Conservation (phyloP, 2,888 invertebrate genomes). For the Drosophila emarginata region DNA sequence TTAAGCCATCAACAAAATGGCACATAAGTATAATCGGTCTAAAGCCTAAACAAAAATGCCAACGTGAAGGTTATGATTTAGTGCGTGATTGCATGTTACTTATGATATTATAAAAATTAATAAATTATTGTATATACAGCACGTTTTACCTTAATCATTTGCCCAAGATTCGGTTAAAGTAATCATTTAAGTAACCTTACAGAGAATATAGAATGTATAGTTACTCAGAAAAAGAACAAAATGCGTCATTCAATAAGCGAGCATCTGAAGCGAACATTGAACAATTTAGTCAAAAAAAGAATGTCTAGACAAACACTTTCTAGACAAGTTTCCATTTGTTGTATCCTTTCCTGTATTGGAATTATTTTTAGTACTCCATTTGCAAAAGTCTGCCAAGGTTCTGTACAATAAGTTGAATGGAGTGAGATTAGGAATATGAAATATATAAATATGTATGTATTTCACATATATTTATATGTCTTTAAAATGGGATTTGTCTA, state of each 20-base stretch:
- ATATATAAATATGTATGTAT: too few species aligned
- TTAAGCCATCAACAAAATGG: background rate
- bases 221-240: background rate
- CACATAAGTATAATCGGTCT: background rate
- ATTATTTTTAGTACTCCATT: too few species aligned
- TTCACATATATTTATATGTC: too few species aligned
- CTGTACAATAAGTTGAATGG: too few species aligned
- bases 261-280: too few species aligned
- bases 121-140: slow-evolving; percentile 1
- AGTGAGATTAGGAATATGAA: too few species aligned
- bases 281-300: too few species aligned
- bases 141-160: background rate
- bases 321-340: too few species aligned
- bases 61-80: slow-evolving; percentile 6
- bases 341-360: too few species aligned
- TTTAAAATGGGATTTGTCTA: too few species aligned
- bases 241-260: background rate
- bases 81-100: slow-evolving; percentile 15
- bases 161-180: background rate
- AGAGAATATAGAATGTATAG: background rate
- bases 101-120: background rate
- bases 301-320: too few species aligned
- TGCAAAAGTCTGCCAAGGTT: too few species aligned
- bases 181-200: background rate
- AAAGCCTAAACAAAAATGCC: slow-evolving; percentile 1